Conservation (phyloP, 2,113 vertebrate species). For the Neopipo cinnamomea region DNA sequence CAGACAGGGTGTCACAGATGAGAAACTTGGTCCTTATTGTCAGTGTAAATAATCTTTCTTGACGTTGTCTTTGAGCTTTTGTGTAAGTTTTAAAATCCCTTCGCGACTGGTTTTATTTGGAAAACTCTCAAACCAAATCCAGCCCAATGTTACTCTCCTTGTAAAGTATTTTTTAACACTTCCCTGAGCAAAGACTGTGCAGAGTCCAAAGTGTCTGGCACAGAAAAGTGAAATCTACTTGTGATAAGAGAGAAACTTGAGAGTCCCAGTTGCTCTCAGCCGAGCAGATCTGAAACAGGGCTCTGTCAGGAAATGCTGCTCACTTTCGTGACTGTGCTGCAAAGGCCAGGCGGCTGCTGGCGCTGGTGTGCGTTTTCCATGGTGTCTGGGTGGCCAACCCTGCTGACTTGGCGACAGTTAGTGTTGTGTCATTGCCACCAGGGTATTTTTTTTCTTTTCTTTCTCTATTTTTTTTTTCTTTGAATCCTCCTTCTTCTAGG, state of each 20-base stretch:
- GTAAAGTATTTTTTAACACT: background rate
- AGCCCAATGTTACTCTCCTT: background rate
- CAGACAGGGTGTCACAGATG: background rate
- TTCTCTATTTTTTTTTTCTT: background rate
- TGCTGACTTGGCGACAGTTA: background rate
- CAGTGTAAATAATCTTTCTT: background rate
- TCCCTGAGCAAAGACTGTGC: background rate
- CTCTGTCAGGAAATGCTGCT: background rate
- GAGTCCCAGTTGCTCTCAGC: background rate
- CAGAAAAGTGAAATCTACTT: background rate
- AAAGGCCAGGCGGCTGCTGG: background rate
- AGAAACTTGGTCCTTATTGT: background rate
- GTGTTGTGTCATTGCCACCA: background rate
- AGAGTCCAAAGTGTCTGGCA: background rate
- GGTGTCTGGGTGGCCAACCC: conserved; percentile 12
- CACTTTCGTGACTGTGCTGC: background rate
- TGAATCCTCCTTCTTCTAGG: background rate
- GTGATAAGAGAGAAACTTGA: background rate
- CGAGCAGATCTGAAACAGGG: background rate
- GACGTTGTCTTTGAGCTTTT: background rate
- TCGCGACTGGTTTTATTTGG: background rate
- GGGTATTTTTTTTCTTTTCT: background rate
- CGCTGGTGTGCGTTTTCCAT: background rate
- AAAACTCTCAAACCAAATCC: background rate
- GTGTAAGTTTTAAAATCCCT: background rate